These are phyloP conservation scores for Bilobella aurantiaca DNA, from an alignment of 1,140 invertebrate species.

Conservation along the genomic window DNA sequence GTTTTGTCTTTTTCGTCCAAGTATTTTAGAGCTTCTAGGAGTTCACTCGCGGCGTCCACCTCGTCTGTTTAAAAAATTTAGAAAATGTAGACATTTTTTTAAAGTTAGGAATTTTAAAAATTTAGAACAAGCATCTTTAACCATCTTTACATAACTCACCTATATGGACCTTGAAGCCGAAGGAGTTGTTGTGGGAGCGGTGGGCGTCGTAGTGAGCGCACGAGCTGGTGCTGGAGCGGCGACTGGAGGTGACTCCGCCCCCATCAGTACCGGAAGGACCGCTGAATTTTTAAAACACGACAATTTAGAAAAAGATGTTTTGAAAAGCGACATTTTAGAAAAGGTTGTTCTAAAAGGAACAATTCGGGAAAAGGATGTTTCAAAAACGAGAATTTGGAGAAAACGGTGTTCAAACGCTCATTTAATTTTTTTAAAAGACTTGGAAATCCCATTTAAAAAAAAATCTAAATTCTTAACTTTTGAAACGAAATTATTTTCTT, in stretches of 20 bases:
- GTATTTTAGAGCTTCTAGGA: conserved; percentile 26
- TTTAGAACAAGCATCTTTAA: conserved; percentile 14
- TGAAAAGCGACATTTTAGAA: too few relatives aligned
- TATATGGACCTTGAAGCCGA: conserved; percentile 4
- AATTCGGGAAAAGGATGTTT: too few relatives aligned
- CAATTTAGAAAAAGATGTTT: background rate
- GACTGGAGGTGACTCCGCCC: background rate
- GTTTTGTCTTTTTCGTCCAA: conserved; percentile 24
- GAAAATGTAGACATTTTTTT: background rate
- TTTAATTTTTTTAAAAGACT: too few relatives aligned
- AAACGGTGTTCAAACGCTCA: too few relatives aligned
- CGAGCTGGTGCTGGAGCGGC: conserved; percentile 16
- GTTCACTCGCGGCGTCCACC: conserved; percentile 28
- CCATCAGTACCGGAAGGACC: background rate
- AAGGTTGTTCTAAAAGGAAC: too few relatives aligned
- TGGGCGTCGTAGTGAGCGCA: conserved; percentile 5
- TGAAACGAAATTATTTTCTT: background rate
- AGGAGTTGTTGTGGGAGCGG: background rate
- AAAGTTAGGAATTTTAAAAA: conserved; percentile 10
- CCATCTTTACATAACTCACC: background rate
- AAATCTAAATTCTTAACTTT: too few relatives aligned
- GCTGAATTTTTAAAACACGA: background rate
- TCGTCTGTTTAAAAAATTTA: conserved; percentile 18
- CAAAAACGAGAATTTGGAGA: too few relatives aligned
- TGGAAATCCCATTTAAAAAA: too few relatives aligned